Evolutionary conservation across 2,113 vertebrate species (phyloP).

Genomic region (Todiramphus chloris): DNA sequence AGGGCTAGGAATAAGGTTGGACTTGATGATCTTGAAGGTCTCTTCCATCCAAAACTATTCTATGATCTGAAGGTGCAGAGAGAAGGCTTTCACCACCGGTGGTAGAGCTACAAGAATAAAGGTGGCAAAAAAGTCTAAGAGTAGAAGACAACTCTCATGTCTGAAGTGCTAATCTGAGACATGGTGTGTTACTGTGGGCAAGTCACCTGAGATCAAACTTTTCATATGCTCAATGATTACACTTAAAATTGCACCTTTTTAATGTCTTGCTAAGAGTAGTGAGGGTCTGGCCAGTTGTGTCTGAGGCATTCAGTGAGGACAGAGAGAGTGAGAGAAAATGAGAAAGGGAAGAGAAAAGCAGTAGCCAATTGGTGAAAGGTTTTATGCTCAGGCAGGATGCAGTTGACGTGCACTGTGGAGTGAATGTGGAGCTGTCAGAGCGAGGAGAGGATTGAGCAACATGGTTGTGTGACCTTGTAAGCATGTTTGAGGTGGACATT

Average conservation of each 20-base stretch:
- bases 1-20: too few species aligned
- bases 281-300: background rate
- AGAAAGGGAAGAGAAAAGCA: background rate
- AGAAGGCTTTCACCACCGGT: background rate
- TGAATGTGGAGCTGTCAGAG: background rate
- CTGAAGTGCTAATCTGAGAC: background rate
- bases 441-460: background rate
- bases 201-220: background rate
- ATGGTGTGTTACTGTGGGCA: background rate
- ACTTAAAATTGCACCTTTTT: fast-evolving
- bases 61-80: too few species aligned
- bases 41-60: too few species aligned
- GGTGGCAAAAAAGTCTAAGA: background rate
- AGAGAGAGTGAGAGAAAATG: fast-evolving
- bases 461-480: background rate
- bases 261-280: background rate
- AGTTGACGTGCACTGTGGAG: background rate
- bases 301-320: background rate
- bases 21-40: too few species aligned
- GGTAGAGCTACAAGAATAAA: background rate
- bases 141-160: background rate
- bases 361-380: background rate
- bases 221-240: background rate
- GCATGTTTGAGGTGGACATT: background rate
- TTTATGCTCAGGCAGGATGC: background rate